Conservation (phyloP, 2,113 vertebrate species). For the Mormyrus lacerda region DNA sequence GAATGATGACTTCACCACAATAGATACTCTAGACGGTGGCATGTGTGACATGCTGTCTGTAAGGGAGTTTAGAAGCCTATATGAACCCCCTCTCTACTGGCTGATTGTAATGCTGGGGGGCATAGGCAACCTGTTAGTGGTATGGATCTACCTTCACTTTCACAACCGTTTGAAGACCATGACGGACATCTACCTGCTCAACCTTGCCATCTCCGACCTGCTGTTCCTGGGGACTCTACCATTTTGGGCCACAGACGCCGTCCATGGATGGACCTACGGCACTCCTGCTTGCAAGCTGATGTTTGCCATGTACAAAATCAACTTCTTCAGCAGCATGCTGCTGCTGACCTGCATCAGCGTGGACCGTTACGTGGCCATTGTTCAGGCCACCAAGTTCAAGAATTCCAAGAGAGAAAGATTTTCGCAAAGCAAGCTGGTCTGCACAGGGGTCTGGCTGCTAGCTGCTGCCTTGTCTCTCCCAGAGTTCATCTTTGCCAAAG, state of each 20-base stretch:
- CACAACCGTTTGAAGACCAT: slow-evolving; percentile 66
- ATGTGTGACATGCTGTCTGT: slow-evolving; percentile 55
- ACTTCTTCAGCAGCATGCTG: slow-evolving; percentile 76
- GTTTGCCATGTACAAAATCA: slow-evolving; percentile 73
- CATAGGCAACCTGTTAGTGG: slow-evolving; percentile 66
- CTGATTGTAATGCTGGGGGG: slow-evolving; percentile 62
- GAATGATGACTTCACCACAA: slow-evolving; percentile 9
- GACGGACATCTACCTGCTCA: slow-evolving; percentile 74
- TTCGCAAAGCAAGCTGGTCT: slow-evolving; percentile 59
- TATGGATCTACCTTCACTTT: slow-evolving; percentile 70
- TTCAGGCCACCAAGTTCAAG: slow-evolving; percentile 57
- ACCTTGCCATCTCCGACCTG: slow-evolving; percentile 75
- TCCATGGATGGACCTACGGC: slow-evolving; percentile 64
- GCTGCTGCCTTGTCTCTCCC: slow-evolving; percentile 62
- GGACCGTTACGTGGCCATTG: slow-evolving; percentile 75
- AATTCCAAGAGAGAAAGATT: slow-evolving; percentile 54
- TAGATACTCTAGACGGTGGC: slow-evolving; percentile 14
- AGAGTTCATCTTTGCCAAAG: slow-evolving; percentile 64
- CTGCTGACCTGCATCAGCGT: slow-evolving; percentile 80
- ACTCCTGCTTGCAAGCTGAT: slow-evolving; percentile 63
- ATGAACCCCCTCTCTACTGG: slow-evolving; percentile 68
- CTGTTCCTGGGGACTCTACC: slow-evolving; percentile 78
- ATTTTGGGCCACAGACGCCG: slow-evolving; percentile 72
- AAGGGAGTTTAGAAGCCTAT: slow-evolving; percentile 54
- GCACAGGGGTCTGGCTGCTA: slow-evolving; percentile 61